phyloP scores from a whole-genome alignment of 2,888 invertebrate species.

The Diabrotica balteata region DNA sequence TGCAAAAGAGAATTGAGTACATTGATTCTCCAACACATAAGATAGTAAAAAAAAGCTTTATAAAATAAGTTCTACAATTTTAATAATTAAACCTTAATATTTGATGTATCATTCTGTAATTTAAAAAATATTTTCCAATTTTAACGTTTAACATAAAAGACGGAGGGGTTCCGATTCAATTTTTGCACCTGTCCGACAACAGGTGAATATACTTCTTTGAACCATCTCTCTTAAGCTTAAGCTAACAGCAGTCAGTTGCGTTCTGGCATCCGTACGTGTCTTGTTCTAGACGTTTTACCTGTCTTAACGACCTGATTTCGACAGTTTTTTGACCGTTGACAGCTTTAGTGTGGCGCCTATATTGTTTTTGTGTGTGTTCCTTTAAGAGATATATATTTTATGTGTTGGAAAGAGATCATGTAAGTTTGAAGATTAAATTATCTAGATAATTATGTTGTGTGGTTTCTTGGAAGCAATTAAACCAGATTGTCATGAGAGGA shows the following conservation, averaged over 20 bases:
- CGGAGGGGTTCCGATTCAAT: constrained; percentile 25
- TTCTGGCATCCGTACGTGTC: constrained; percentile 12
- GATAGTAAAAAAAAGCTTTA: too few relatives aligned
- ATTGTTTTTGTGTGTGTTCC: constrained; percentile 18
- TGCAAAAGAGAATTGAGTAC: too few relatives aligned
- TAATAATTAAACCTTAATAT: neutral
- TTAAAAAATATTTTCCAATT: constrained; percentile 16
- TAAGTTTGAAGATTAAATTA: constrained; percentile 6
- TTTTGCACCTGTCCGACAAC: constrained; percentile 34
- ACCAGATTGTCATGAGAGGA: constrained; percentile 1
- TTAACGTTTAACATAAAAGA: constrained; percentile 4
- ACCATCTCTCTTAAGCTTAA: constrained; percentile 25
- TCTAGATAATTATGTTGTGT: neutral
- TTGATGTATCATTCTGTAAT: neutral
- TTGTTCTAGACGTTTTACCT: constrained; percentile 12
- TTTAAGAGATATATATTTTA: constrained; percentile 1
- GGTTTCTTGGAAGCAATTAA: constrained; percentile 1
- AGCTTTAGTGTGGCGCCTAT: constrained; percentile 25
- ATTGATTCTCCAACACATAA: too few relatives aligned
- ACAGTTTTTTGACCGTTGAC: constrained; percentile 24
- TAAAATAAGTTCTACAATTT: too few relatives aligned
- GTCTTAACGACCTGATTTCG: constrained; percentile 17
- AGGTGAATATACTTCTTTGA: constrained; percentile 31
- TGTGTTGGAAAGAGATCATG: constrained; percentile 7
- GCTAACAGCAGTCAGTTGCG: constrained; percentile 25